Evolutionary conservation across 2,888 invertebrate species (phyloP).

Genomic region (Drosophila suboccidentalis): DNA sequence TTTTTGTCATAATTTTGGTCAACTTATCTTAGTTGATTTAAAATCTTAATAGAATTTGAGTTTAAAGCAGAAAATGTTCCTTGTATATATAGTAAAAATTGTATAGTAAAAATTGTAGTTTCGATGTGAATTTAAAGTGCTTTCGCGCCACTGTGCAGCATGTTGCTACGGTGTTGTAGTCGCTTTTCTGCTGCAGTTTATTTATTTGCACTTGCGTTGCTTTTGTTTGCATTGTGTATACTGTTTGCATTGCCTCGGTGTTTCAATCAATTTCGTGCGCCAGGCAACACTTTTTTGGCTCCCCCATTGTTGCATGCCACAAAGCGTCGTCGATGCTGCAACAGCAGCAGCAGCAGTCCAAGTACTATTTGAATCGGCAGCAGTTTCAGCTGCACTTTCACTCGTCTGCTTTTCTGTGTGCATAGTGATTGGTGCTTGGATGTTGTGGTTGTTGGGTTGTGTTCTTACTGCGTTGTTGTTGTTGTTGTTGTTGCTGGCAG

Average conservation of each 20-base stretch:
- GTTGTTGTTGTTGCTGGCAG: neutral
- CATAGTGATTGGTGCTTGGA: neutral
- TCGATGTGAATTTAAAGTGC: neutral
- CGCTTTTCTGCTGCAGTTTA: conserved; percentile 35
- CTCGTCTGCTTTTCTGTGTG: conserved; percentile 15
- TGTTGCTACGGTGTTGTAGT: conserved; percentile 6
- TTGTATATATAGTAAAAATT: too few relatives aligned
- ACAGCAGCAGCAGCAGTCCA: conserved; percentile 10
- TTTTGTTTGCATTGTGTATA: conserved; percentile 34
- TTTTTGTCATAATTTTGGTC: too few relatives aligned
- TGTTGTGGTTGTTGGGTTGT: neutral
- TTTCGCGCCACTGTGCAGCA: conserved; percentile 22
- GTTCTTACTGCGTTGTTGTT: neutral
- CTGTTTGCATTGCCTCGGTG: conserved; percentile 34
- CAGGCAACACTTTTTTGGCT: conserved; percentile 18
- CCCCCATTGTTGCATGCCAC: conserved; percentile 16
- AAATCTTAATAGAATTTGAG: too few relatives aligned
- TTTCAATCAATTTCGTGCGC: conserved; percentile 47
- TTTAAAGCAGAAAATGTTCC: too few relatives aligned
- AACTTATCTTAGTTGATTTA: too few relatives aligned
- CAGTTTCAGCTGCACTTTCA: conserved; percentile 40
- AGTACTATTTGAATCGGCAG: too few relatives aligned
- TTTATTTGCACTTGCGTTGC: conserved; percentile 37
- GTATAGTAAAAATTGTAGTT: too few relatives aligned
- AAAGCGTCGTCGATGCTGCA: conserved; percentile 17